Percentiles rank a stretch among this genome's conserved stretches.
These are phyloP conservation scores for Amphiprion ocellaris DNA, from an alignment of 2,113 vertebrate species.

Conservation along the genomic window DNA sequence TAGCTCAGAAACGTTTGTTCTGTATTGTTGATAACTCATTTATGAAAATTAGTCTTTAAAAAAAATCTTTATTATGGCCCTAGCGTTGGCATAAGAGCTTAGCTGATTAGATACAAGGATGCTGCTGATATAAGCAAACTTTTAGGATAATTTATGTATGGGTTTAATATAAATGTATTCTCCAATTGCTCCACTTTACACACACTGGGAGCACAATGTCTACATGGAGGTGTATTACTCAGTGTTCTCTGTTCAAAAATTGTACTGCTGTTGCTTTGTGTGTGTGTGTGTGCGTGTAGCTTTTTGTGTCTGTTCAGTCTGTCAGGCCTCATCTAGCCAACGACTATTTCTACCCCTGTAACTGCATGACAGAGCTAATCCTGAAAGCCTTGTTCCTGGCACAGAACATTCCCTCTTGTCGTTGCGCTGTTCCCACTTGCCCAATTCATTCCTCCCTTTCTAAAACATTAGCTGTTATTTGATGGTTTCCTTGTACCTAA, in stretches of 20 bases:
- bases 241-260: neutral
- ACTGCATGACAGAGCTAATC: slow-evolving; percentile 67
- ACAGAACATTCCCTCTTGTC: slow-evolving; percentile 55
- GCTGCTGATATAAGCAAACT: neutral
- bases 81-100: neutral
- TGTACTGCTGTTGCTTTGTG: neutral
- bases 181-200: neutral
- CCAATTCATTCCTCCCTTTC: slow-evolving; percentile 16
- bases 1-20: slow-evolving; percentile 6
- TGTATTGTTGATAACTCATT: neutral
- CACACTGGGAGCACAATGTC: neutral
- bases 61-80: neutral
- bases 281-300: neutral
- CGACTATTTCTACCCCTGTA: slow-evolving; percentile 54
- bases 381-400: slow-evolving; percentile 66
- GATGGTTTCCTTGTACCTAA: slow-evolving; percentile 33
- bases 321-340: slow-evolving; percentile 59
- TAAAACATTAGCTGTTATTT: slow-evolving; percentile 28
- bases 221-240: neutral
- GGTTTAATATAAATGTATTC: neutral
- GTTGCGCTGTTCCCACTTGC: slow-evolving; percentile 28
- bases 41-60: neutral
- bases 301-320: slow-evolving; percentile 33
- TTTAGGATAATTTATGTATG: neutral
- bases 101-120: neutral